Evolutionary conservation across 2,113 vertebrate species (phyloP).

Genomic region (Siniperca knerii): DNA sequence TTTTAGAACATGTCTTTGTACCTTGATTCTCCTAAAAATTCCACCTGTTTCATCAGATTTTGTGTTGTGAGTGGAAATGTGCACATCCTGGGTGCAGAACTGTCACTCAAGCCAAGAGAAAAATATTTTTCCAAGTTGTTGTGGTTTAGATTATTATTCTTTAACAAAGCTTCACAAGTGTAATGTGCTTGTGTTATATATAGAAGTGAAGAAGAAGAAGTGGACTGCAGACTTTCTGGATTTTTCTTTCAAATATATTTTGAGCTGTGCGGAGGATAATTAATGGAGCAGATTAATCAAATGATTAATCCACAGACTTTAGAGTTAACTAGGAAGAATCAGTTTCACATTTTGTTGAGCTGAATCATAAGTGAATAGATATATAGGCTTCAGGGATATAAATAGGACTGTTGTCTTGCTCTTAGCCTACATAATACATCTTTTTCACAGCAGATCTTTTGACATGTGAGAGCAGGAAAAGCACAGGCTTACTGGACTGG

Average conservation of each 20-base stretch:
- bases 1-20: background rate
- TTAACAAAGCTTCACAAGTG: background rate
- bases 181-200: background rate
- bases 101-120: background rate
- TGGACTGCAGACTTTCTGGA: background rate
- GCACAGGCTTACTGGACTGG: background rate
- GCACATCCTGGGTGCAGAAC: background rate
- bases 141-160: background rate
- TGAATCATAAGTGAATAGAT: constrained; percentile 18
- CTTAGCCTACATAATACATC: background rate
- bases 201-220: constrained; percentile 3
- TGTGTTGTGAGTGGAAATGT: background rate
- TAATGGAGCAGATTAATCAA: constrained; percentile 50
- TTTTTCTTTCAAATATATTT: constrained; percentile 30
- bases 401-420: constrained; percentile 23
- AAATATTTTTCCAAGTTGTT: background rate
- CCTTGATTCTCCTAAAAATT: too few relatives aligned
- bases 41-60: background rate
- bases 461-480: constrained; percentile 15
- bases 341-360: constrained; percentile 9
- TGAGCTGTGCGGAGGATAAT: constrained; percentile 23
- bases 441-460: constrained; percentile 4
- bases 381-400: constrained; percentile 2
- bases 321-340: constrained; percentile 28
- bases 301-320: constrained; percentile 31